phyloP scores from a whole-genome alignment of 53 echinoderm and acorn worm species.

The Pentamera pediparva region DNA sequence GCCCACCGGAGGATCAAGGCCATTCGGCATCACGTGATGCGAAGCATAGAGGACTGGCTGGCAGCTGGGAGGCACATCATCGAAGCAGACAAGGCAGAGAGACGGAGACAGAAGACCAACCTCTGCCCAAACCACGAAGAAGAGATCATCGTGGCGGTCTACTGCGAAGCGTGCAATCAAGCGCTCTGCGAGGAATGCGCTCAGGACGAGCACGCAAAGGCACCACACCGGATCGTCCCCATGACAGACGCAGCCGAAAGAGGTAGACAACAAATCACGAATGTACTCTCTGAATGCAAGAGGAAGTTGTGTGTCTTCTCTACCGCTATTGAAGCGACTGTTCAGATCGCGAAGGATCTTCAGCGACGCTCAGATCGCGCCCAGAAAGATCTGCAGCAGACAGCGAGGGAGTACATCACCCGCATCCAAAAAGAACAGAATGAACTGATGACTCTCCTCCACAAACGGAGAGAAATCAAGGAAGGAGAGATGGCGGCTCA shows the following conservation, averaged over 20 bases:
- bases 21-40: constrained; percentile 85
- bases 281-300: constrained; percentile 71
- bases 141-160: constrained; percentile 39
- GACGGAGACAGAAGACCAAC: constrained; percentile 47
- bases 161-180: constrained; percentile 73
- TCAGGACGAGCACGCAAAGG: constrained; percentile 61
- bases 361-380: constrained; percentile 78
- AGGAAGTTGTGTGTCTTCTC: constrained; percentile 82
- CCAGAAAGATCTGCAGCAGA: constrained; percentile 73
- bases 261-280: constrained; percentile 67
- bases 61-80: constrained; percentile 64
- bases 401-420: constrained; percentile 51
- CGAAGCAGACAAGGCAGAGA: constrained; percentile 36
- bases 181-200: constrained; percentile 69
- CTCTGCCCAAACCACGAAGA: constrained; percentile 62
- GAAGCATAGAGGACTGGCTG: constrained; percentile 78
- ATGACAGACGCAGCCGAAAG: constrained; percentile 67
- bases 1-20: constrained; percentile 78
- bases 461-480: constrained; percentile 78
- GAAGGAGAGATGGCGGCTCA: constrained; percentile 94
- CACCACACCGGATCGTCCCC: constrained; percentile 66
- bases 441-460: constrained; percentile 63
- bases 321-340: constrained; percentile 87
- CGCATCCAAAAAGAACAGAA: constrained; percentile 60
- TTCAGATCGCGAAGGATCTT: constrained; percentile 81